Conservation (phyloP, 2,113 vertebrate species). For the Fulmarus glacialis region DNA sequence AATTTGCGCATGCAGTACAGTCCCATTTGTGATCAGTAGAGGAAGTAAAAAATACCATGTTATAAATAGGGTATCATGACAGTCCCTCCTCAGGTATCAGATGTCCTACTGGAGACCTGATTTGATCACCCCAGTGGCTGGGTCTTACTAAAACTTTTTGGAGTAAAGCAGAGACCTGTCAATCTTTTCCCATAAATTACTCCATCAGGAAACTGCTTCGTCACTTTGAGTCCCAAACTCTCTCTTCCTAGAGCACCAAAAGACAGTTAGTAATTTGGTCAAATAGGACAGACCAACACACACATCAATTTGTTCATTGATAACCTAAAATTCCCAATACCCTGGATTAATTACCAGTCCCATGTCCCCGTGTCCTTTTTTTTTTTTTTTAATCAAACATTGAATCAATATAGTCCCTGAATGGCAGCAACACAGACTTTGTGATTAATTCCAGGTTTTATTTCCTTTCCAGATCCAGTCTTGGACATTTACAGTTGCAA, state of each 20-base stretch:
- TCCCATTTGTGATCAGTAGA: background rate
- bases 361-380: rapidly evolving
- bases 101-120: background rate
- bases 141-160: background rate
- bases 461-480: background rate
- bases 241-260: background rate
- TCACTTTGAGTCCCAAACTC: background rate
- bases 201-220: background rate
- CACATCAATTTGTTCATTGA: background rate
- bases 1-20: background rate
- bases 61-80: background rate
- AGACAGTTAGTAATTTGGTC: background rate
- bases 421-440: background rate
- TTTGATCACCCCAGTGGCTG: background rate
- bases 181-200: background rate
- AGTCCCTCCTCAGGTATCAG: background rate
- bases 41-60: background rate
- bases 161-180: background rate
- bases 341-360: background rate
- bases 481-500: background rate
- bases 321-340: background rate
- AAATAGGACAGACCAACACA: background rate
- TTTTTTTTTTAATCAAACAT: background rate
- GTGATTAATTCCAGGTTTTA: background rate
- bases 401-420: background rate